phyloP scores from a whole-genome alignment of 2,888 invertebrate species.

The Chalcosyrphus nemorum region DNA sequence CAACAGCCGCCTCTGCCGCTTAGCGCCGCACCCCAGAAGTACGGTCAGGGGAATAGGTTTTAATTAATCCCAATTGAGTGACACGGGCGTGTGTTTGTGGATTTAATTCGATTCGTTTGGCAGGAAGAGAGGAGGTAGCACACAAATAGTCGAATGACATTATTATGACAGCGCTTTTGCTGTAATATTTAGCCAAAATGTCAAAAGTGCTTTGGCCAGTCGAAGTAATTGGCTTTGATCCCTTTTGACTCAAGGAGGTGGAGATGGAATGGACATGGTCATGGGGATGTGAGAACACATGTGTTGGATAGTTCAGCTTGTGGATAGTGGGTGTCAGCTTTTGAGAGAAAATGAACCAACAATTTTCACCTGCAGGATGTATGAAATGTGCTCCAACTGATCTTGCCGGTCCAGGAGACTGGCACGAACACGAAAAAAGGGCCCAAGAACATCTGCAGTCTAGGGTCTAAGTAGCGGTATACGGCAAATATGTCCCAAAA shows the following conservation, averaged over 20 bases:
- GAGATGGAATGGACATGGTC: not conserved
- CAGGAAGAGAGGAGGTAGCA: not conserved
- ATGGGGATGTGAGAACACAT: too few species aligned
- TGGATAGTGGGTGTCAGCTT: too few species aligned
- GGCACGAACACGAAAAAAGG: too few species aligned
- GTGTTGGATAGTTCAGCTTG: too few species aligned
- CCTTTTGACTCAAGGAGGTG: not conserved
- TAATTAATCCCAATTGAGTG: constrained; percentile 64
- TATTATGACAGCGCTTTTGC: constrained; percentile 24
- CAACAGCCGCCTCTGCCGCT: not conserved
- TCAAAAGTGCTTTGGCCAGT: not conserved
- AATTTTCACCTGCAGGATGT: too few species aligned
- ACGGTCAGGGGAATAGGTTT: constrained; percentile 31
- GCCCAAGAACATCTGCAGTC: too few species aligned
- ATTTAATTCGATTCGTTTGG: constrained; percentile 14
- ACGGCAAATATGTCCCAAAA: too few species aligned
- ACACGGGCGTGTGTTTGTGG: constrained; percentile 31
- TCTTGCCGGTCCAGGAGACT: too few species aligned
- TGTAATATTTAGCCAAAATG: not conserved
- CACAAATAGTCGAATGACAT: constrained; percentile 1
- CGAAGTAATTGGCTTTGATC: not conserved
- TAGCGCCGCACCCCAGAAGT: constrained; percentile 10
- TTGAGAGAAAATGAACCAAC: too few species aligned
- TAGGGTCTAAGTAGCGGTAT: too few species aligned
- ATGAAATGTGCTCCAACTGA: too few species aligned